A percentile compares a stretch with the other conserved stretches of the same genome.
Conservation (phyloP, 2,888 invertebrate species). For the Platycheirus rosarum region DNA sequence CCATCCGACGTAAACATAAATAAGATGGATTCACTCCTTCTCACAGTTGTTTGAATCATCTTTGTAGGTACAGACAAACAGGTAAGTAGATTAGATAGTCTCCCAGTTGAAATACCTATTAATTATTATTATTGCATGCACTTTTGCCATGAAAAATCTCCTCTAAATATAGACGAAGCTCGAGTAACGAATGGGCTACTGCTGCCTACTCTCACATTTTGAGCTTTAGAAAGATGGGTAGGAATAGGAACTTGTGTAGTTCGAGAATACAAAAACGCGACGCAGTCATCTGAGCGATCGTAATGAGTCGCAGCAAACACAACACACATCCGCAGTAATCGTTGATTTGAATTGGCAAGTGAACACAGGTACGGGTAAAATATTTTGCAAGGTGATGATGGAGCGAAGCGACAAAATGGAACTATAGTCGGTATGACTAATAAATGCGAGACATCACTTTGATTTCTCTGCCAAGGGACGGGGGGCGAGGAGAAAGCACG, state of each 20-base stretch:
- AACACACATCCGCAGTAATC: slow-evolving; percentile 54
- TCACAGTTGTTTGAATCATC: slow-evolving; percentile 49
- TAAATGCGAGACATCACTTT: slow-evolving; percentile 67
- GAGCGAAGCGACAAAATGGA: slow-evolving; percentile 50
- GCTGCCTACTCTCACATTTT: slow-evolving; percentile 42
- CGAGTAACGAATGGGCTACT: slow-evolving; percentile 7
- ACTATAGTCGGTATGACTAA: slow-evolving; percentile 66
- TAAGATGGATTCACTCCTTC: neutral
- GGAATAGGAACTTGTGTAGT: slow-evolving; percentile 10
- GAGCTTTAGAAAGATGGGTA: slow-evolving; percentile 41
- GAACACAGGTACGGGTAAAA: slow-evolving; percentile 26
- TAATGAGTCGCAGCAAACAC: slow-evolving; percentile 27
- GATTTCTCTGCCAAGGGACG: slow-evolving; percentile 55
- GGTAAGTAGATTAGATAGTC: slow-evolving; percentile 21
- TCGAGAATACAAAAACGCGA: slow-evolving; percentile 47
- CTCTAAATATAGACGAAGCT: slow-evolving; percentile 51
- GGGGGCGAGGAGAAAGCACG: slow-evolving; percentile 54
- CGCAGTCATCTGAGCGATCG: slow-evolving; percentile 24
- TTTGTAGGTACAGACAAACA: slow-evolving; percentile 50
- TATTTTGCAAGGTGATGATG: slow-evolving; percentile 61
- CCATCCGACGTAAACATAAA: too few species aligned
- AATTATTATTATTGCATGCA: slow-evolving; percentile 18
- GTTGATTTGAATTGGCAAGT: slow-evolving; percentile 57
- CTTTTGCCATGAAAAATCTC: slow-evolving; percentile 38
- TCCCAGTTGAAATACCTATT: slow-evolving; percentile 8